phyloP scores from a whole-genome alignment of 1,140 invertebrate species.

The Meloidogyne exigua region DNA sequence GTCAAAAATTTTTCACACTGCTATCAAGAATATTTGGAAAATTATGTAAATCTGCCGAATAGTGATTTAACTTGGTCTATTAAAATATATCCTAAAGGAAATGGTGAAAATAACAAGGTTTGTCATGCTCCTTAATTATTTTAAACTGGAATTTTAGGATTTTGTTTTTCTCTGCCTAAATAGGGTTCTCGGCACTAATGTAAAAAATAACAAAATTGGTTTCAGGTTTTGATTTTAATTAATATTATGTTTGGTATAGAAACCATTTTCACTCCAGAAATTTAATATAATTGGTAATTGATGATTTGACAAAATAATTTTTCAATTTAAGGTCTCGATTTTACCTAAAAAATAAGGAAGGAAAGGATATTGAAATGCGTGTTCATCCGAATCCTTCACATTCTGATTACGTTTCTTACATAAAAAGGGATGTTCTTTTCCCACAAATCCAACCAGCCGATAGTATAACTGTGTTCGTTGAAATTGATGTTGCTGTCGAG shows the following conservation, averaged over 20 bases:
- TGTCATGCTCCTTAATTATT: neutral
- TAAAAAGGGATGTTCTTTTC: conserved; percentile 62
- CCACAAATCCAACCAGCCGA: conserved; percentile 61
- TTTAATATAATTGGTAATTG: no score
- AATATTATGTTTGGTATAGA: neutral
- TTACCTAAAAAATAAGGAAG: conserved; percentile 58
- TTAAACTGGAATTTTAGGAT: conserved; percentile 30
- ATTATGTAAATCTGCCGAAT: conserved; percentile 57
- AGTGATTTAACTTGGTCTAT: conserved; percentile 63
- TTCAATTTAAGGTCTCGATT: conserved; percentile 53
- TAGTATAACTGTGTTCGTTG: conserved; percentile 61
- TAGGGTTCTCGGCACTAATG: conserved; percentile 50
- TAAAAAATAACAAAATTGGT: conserved; percentile 59
- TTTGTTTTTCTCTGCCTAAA: conserved; percentile 63
- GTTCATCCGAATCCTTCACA: conserved; percentile 63
- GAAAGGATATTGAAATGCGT: conserved; percentile 63
- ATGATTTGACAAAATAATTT: neutral
- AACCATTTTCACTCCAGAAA: no score
- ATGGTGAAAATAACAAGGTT: conserved; percentile 54
- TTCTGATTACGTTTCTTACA: conserved; percentile 63
- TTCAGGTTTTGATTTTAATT: conserved; percentile 49
- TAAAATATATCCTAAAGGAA: conserved; percentile 63
- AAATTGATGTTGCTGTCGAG: conserved; percentile 63
- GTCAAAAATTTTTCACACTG: conserved; percentile 60
- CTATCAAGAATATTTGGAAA: conserved; percentile 61